Conservation (phyloP, 1,140 invertebrate genomes). For the Drosophila funebris region DNA sequence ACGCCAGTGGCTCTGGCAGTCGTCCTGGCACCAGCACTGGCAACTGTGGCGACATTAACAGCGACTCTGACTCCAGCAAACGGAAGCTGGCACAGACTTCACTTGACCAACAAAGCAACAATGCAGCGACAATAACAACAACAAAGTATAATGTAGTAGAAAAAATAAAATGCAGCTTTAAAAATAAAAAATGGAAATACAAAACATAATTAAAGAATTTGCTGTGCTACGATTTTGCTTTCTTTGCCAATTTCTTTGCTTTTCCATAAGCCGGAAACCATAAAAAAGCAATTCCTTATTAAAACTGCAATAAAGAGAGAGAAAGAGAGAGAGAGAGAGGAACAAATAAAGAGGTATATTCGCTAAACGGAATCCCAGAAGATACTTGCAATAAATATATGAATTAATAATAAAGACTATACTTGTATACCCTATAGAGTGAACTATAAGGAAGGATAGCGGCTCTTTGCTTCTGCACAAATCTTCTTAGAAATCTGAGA, state of each 20-base stretch:
- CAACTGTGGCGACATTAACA: slow-evolving; percentile 70
- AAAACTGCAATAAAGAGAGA: slow-evolving; percentile 66
- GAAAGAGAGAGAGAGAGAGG: slow-evolving; percentile 17
- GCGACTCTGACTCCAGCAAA: slow-evolving; percentile 39
- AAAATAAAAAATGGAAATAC: slow-evolving; percentile 10
- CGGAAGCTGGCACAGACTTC: slow-evolving; percentile 69
- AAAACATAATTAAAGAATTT: slow-evolving; percentile 73
- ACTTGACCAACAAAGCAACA: slow-evolving; percentile 72
- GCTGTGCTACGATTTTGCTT: slow-evolving; percentile 39
- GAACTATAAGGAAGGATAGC: no score
- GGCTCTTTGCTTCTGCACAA: no score
- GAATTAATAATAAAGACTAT: background rate
- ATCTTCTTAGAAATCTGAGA: no score
- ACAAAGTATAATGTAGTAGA: background rate
- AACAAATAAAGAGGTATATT: slow-evolving; percentile 1
- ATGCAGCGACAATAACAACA: slow-evolving; percentile 11
- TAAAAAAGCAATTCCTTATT: slow-evolving; percentile 81
- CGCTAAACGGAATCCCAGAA: background rate
- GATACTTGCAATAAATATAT: background rate
- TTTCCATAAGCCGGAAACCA: slow-evolving; percentile 77
- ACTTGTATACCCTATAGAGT: no score
- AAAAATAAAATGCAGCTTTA: slow-evolving; percentile 30
- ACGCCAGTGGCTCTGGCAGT: slow-evolving; percentile 15
- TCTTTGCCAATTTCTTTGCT: slow-evolving; percentile 70
- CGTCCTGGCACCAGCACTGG: slow-evolving; percentile 15